Conservation (phyloP, 2,888 invertebrate species). For the Macaria liturata region DNA sequence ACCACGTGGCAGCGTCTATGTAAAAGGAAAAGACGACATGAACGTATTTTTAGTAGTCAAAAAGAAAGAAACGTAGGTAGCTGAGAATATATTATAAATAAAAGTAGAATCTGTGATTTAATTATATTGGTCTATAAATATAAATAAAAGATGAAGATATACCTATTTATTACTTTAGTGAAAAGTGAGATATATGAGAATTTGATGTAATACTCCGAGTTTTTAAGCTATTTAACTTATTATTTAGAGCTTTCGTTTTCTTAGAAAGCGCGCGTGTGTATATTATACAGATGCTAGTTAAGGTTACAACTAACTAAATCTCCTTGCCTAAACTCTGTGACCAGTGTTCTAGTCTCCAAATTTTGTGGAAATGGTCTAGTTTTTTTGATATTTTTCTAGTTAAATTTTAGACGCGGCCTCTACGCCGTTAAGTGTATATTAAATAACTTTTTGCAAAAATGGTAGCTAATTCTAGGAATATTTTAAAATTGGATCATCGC, state of each 20-base stretch:
- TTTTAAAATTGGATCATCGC: slow-evolving; percentile 49
- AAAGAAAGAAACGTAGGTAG: slow-evolving; percentile 68
- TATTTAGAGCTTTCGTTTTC: slow-evolving; percentile 52
- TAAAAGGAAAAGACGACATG: slow-evolving; percentile 98
- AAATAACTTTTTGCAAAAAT: slow-evolving; percentile 15
- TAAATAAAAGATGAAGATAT: slow-evolving; percentile 33
- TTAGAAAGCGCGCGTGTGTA: slow-evolving; percentile 44
- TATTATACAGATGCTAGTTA: slow-evolving; percentile 36
- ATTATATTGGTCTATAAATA: slow-evolving; percentile 49
- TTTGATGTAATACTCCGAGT: slow-evolving; percentile 69
- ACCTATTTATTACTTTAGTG: slow-evolving; percentile 56
- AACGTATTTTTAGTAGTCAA: slow-evolving; percentile 90
- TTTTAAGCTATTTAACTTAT: slow-evolving; percentile 64
- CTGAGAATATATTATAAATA: slow-evolving; percentile 42
- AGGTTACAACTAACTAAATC: slow-evolving; percentile 47
- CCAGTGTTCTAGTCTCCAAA: slow-evolving; percentile 76
- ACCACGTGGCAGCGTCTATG: slow-evolving; percentile 95
- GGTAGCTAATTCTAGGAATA: slow-evolving; percentile 40
- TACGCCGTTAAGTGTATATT: slow-evolving; percentile 16
- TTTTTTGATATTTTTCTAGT: slow-evolving; percentile 42
- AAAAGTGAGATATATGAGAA: slow-evolving; percentile 50
- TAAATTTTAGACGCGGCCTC: slow-evolving; percentile 31
- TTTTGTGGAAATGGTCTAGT: slow-evolving; percentile 53
- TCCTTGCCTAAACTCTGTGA: slow-evolving; percentile 77
- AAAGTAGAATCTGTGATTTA: slow-evolving; percentile 81